Evolutionary conservation across 2,797 vertebrate genomes (phyloP).

Genomic region (Numenius phaeopus): DNA sequence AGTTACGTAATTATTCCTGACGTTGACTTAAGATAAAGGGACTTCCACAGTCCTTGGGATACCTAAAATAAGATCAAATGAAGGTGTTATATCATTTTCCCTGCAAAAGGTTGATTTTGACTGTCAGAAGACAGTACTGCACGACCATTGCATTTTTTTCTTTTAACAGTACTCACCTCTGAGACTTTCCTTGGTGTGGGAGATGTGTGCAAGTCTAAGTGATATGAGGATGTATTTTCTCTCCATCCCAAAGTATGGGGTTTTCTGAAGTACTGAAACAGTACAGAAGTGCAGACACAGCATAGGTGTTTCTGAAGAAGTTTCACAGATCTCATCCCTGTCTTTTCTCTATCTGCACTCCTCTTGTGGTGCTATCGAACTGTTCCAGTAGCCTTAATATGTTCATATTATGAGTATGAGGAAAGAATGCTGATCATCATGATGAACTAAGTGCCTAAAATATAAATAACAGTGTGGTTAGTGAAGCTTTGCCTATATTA

Average conservation of each 20-base stretch:
- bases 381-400: background rate
- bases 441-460: constrained; percentile 11
- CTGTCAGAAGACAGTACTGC: background rate
- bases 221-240: background rate
- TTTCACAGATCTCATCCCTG: background rate
- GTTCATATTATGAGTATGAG: constrained; percentile 14
- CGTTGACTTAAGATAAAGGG: background rate
- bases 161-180: background rate
- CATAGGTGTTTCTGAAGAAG: background rate
- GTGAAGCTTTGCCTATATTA: constrained; percentile 45
- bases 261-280: background rate
- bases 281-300: background rate
- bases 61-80: background rate
- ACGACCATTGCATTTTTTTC: background rate
- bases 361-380: background rate
- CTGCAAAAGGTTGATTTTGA: background rate
- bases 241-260: background rate
- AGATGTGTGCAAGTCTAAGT: background rate
- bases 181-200: background rate
- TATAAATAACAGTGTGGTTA: constrained; percentile 38
- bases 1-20: background rate
- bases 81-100: background rate
- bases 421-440: constrained; percentile 17
- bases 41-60: background rate
- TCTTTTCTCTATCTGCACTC: background rate